Percentiles rank a stretch among this genome's conserved stretches.
Conservation (phyloP, 2,888 invertebrate species). For the Gandaritis pyraliata region DNA sequence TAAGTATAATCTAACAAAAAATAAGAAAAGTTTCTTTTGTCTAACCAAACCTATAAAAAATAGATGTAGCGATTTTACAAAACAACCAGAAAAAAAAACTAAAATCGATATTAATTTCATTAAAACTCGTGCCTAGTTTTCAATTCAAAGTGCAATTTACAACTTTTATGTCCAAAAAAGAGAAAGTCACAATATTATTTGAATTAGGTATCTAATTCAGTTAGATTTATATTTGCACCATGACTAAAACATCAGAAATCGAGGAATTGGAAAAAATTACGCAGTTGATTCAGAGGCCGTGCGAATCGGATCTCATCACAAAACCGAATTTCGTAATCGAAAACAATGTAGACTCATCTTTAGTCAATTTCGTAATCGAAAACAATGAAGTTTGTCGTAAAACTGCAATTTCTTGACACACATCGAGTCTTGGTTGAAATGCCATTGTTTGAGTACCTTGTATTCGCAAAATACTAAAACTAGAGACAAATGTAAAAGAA, state of each 20-base stretch:
- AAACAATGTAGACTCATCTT: constrained; percentile 32
- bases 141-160: too few relatives aligned
- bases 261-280: constrained; percentile 22
- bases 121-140: too few relatives aligned
- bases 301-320: constrained; percentile 33
- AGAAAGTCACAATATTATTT: too few relatives aligned
- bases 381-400: constrained; percentile 35
- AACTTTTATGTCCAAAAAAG: too few relatives aligned
- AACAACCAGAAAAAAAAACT: too few relatives aligned
- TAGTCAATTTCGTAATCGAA: constrained; percentile 28
- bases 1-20: too few relatives aligned
- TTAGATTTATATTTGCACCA: neutral
- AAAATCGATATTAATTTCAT: too few relatives aligned
- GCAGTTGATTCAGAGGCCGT: constrained; percentile 25
- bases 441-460: constrained; percentile 29
- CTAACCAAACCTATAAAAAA: too few relatives aligned
- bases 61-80: too few relatives aligned
- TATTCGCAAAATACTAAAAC: neutral
- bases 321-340: constrained; percentile 22
- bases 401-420: constrained; percentile 38
- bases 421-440: constrained; percentile 26
- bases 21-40: too few relatives aligned
- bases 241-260: constrained; percentile 12
- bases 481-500: too few relatives aligned
- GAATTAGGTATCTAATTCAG: neutral